Conservation (phyloP, 2,113 vertebrate genomes). For the Colius striatus region DNA sequence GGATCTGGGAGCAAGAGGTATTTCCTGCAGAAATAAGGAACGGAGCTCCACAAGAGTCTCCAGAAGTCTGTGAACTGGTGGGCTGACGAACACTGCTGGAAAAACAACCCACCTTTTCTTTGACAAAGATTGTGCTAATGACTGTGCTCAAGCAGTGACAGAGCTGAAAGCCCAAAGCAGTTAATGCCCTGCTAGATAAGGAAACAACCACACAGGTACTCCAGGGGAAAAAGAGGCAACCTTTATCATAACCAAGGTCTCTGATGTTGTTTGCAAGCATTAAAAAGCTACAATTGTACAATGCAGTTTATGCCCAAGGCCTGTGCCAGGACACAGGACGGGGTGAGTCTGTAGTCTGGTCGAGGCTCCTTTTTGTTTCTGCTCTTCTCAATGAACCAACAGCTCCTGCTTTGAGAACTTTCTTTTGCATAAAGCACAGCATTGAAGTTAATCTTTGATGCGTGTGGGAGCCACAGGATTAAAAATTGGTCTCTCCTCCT, state of each 20-base stretch:
- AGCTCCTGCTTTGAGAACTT: neutral
- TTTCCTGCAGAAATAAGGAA: neutral
- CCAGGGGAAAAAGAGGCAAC: neutral
- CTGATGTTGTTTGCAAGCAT: neutral
- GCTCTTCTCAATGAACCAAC: neutral
- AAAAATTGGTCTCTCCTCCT: slow-evolving; percentile 86
- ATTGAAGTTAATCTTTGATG: slow-evolving; percentile 71
- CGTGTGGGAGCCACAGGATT: slow-evolving; percentile 90
- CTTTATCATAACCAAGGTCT: neutral
- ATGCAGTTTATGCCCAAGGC: neutral
- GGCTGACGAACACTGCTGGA: neutral
- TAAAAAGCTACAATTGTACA: neutral
- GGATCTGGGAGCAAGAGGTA: neutral
- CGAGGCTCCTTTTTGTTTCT: neutral
- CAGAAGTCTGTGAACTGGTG: neutral
- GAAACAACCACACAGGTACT: neutral
- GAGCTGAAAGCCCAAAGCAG: neutral
- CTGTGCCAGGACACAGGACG: neutral
- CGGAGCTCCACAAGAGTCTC: neutral
- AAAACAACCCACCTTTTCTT: neutral
- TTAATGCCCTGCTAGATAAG: neutral
- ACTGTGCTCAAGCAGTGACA: neutral
- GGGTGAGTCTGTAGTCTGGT: neutral
- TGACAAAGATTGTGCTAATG: neutral
- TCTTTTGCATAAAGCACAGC: neutral